A percentile compares a stretch with the other conserved stretches of the same genome.
phyloP scores from a whole-genome alignment of 2,113 vertebrate species.

The Camarhynchus parvulus region DNA sequence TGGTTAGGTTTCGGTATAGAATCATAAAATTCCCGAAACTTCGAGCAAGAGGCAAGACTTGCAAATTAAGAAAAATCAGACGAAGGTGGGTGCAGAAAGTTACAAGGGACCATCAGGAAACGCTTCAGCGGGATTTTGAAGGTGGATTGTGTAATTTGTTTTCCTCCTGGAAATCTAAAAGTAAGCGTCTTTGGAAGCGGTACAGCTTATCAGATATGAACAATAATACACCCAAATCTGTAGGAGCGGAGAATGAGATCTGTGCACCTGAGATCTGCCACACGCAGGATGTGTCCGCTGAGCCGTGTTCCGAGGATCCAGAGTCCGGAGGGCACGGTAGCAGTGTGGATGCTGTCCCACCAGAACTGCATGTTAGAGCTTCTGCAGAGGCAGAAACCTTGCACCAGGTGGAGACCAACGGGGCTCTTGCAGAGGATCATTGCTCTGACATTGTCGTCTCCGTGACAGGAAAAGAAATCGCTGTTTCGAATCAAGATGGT shows the following conservation, averaged over 20 bases:
- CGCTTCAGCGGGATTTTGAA: conserved; percentile 27
- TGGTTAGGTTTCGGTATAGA: conserved; percentile 78
- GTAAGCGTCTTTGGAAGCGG: conserved; percentile 39
- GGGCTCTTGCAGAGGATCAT: neutral
- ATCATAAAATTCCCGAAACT: conserved; percentile 75
- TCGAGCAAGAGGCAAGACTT: conserved; percentile 74
- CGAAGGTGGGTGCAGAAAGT: conserved; percentile 73
- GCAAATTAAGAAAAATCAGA: conserved; percentile 72
- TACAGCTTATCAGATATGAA: conserved; percentile 77
- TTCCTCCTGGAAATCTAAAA: conserved; percentile 66
- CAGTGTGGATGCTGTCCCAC: neutral
- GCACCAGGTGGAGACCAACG: neutral
- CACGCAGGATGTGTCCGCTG: conserved; percentile 24
- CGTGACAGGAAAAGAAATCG: conserved; percentile 58
- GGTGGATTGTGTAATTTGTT: conserved; percentile 49
- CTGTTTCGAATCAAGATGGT: conserved; percentile 53
- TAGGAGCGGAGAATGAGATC: conserved; percentile 51
- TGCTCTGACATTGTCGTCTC: conserved; percentile 46
- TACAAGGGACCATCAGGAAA: conserved; percentile 69
- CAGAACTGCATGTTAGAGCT: conserved; percentile 35
- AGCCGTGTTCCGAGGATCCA: conserved; percentile 13
- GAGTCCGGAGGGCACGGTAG: conserved; percentile 46
- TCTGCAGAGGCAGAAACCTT: conserved; percentile 20
- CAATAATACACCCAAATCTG: conserved; percentile 53
- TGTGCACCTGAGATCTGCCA: conserved; percentile 22